Evolutionary conservation across 1,140 invertebrate species (phyloP).

Genomic region (Bombus superbus): DNA sequence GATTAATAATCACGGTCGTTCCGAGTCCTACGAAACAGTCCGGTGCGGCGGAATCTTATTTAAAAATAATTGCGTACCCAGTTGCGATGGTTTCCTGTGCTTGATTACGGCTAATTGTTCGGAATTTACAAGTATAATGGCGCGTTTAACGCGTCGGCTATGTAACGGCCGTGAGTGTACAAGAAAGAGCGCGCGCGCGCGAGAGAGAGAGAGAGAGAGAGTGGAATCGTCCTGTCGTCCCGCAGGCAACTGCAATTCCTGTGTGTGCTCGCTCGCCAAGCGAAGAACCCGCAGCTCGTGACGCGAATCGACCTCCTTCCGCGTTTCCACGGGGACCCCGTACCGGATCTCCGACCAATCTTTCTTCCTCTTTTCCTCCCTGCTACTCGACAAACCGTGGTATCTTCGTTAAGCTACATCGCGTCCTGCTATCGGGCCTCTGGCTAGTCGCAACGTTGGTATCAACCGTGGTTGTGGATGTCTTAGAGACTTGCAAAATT

Average conservation of each 20-base stretch:
- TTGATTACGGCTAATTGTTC: slow-evolving; percentile 82
- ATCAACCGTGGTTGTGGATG: too few relatives aligned
- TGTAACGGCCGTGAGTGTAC: slow-evolving; percentile 72
- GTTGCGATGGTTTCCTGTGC: slow-evolving; percentile 79
- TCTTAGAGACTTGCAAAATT: neutral
- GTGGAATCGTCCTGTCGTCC: slow-evolving; percentile 47
- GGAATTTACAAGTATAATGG: slow-evolving; percentile 82
- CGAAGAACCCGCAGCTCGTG: slow-evolving; percentile 47
- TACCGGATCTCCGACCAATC: slow-evolving; percentile 2
- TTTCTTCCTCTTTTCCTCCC: neutral
- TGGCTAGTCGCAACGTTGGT: neutral
- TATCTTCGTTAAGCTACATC: neutral
- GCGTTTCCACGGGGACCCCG: slow-evolving; percentile 39
- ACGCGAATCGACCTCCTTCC: slow-evolving; percentile 31
- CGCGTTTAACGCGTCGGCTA: slow-evolving; percentile 77
- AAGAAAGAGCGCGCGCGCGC: too few relatives aligned
- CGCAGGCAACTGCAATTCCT: slow-evolving; percentile 54
- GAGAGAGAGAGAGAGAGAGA: neutral
- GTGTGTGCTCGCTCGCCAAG: slow-evolving; percentile 19
- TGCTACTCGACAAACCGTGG: neutral
- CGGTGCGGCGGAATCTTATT: slow-evolving; percentile 77
- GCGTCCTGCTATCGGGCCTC: neutral
- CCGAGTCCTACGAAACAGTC: slow-evolving; percentile 68
- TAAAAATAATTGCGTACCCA: slow-evolving; percentile 81
- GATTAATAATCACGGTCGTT: slow-evolving; percentile 80